phyloP scores from a whole-genome alignment of 2,888 invertebrate species.

The Odontocolon sp. region DNA sequence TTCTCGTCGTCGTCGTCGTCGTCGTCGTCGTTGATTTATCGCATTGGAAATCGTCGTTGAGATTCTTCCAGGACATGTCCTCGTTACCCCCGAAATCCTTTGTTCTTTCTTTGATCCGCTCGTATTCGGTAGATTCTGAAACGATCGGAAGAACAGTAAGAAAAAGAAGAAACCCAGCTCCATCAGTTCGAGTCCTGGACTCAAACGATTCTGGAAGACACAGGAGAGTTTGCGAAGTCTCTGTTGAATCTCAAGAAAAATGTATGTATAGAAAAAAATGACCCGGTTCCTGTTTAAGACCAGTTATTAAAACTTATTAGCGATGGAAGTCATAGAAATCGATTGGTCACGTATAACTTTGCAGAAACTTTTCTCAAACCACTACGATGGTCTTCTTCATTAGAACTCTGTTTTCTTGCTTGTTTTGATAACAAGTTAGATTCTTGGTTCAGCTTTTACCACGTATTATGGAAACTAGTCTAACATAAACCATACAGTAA shows the following conservation, averaged over 20 bases:
- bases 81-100: slow-evolving; percentile 70
- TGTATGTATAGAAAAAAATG: slow-evolving; percentile 14
- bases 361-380: background rate
- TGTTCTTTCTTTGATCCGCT: slow-evolving; percentile 64
- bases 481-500: background rate
- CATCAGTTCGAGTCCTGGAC: background rate
- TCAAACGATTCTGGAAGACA: background rate
- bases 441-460: background rate
- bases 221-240: background rate
- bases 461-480: background rate
- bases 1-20: background rate
- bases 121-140: slow-evolving; percentile 40
- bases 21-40: slow-evolving; percentile 53
- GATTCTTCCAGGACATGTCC: slow-evolving; percentile 65
- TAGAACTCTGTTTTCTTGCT: too few relatives aligned
- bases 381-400: background rate
- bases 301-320: slow-evolving; percentile 42
- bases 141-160: background rate
- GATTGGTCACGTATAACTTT: slow-evolving; percentile 17
- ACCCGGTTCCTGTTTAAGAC: slow-evolving; percentile 26
- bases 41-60: slow-evolving; percentile 53
- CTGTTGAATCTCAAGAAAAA: background rate
- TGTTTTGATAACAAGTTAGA: background rate
- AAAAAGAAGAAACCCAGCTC: slow-evolving; percentile 17
- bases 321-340: slow-evolving; percentile 2